Conservation (phyloP, 2,113 vertebrate genomes). For the Proteles cristata region DNA sequence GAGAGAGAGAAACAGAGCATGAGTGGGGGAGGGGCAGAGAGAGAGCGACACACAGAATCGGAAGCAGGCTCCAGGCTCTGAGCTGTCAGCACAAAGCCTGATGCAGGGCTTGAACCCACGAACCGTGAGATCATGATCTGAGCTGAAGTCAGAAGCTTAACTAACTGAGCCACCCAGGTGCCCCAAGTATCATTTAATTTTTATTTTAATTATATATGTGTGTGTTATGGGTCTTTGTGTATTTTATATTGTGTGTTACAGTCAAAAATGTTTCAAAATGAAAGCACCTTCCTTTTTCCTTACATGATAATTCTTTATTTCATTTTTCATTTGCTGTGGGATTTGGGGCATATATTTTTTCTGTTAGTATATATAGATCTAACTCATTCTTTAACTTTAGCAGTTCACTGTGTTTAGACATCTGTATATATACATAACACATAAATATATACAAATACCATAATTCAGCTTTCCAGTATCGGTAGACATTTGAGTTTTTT, state of each 20-base stretch:
- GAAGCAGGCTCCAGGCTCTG: too few relatives aligned
- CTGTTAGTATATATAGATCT: background rate
- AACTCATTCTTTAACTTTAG: background rate
- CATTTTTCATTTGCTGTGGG: background rate
- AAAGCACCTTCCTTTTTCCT: background rate
- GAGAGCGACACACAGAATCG: too few relatives aligned
- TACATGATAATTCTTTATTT: background rate
- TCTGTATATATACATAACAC: background rate
- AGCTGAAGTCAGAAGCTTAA: too few relatives aligned
- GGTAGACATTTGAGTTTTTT: background rate
- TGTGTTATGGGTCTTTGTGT: background rate
- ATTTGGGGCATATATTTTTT: background rate
- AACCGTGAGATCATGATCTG: too few relatives aligned
- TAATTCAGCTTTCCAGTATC: conserved; percentile 32
- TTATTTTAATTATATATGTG: background rate
- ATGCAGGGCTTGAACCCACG: too few relatives aligned
- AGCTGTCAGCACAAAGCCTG: too few relatives aligned
- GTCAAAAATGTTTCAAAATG: conserved; percentile 20
- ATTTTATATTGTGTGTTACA: background rate
- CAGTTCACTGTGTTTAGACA: background rate
- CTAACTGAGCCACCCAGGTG: too few relatives aligned
- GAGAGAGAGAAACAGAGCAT: too few relatives aligned
- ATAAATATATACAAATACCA: background rate
- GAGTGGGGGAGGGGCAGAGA: too few relatives aligned
- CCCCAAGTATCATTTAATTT: background rate